Evolutionary conservation across 1,140 invertebrate genomes (phyloP), one percentile per base, ranked within the genome.

Genomic region (Conus betulinus): DNA sequence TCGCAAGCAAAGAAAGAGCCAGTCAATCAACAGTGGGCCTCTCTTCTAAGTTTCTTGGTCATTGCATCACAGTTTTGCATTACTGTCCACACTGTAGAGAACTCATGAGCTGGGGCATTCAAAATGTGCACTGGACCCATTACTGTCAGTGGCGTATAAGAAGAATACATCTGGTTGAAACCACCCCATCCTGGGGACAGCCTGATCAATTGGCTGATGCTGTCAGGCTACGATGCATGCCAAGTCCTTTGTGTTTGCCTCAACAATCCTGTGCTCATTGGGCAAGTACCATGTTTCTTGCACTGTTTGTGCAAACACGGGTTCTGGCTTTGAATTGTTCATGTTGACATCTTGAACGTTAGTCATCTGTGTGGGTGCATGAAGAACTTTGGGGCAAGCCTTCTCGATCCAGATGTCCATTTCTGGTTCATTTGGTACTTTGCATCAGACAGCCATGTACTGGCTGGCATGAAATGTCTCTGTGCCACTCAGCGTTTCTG

Each of bases 271-370:
- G 3, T 76, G 71, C 20, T 76, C 71, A 76, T 76, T 76, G 20
- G 71, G 71, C 71, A 76, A 76, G 25, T 76, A 76, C 71, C 25
- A 76, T 76, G 71, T 25, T 76, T 76, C 71, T 25, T n/a, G 17
- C 71, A 76, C 6, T n/a, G n/a, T n/a, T n/a, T 76, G 71, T 76
- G 71, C 71, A 76, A 76, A 76, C 25, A 76, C 71, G 23, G 71
- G 71, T 76, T 76, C 71, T 76, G 71, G 71, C 71, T 76, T 76
- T 76, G 71, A 0, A 76, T 76, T 76, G 71, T 23, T n/a, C 71
- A 76, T 76, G 71, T 76, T 76, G 60, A 20, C 17, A 63, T 63
- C 60, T 63, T 63, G 60, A 63, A 4, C 60, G 4, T 4, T 63
- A 63, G 71, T 76, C 71, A 78, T 78, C 25, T 39, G 5, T 13